Conservation (phyloP, 1,140 invertebrate species). For the Drosophila baimaii region DNA sequence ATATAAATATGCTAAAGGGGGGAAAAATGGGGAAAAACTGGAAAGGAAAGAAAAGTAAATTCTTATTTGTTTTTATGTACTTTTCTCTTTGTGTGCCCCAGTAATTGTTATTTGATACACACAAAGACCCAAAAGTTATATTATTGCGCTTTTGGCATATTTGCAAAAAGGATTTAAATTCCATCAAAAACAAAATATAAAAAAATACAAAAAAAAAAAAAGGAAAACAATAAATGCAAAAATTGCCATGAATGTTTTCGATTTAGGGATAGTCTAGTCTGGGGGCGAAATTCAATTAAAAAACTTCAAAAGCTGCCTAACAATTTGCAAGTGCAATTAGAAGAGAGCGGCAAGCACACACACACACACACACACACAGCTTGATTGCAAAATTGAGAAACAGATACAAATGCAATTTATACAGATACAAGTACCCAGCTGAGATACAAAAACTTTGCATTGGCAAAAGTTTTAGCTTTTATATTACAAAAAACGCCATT, state of each 20-base stretch:
- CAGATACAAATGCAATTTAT: constrained; percentile 27
- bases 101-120: constrained; percentile 54
- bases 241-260: neutral
- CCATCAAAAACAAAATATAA: neutral
- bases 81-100: neutral
- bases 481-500: constrained; percentile 33
- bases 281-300: constrained; percentile 45
- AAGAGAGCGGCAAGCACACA: constrained; percentile 2
- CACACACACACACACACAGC: constrained; percentile 9
- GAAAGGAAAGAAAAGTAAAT: constrained; percentile 15
- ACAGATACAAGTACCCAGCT: constrained; percentile 33
- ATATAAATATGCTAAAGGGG: constrained; percentile 41
- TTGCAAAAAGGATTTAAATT: constrained; percentile 18
- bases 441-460: constrained; percentile 46
- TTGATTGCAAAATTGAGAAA: constrained; percentile 31
- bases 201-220: neutral
- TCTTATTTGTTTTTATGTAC: constrained; percentile 37
- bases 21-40: neutral
- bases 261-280: neutral
- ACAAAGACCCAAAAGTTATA: constrained; percentile 35
- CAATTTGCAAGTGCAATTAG: constrained; percentile 52
- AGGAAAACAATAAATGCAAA: neutral
- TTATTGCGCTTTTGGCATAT: constrained; percentile 32
- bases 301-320: constrained; percentile 41
- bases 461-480: constrained; percentile 38